Evolutionary conservation across 2,113 vertebrate species (phyloP), one percentile per base, ranked within the genome.

Genomic region (Physeter macrocephalus): DNA sequence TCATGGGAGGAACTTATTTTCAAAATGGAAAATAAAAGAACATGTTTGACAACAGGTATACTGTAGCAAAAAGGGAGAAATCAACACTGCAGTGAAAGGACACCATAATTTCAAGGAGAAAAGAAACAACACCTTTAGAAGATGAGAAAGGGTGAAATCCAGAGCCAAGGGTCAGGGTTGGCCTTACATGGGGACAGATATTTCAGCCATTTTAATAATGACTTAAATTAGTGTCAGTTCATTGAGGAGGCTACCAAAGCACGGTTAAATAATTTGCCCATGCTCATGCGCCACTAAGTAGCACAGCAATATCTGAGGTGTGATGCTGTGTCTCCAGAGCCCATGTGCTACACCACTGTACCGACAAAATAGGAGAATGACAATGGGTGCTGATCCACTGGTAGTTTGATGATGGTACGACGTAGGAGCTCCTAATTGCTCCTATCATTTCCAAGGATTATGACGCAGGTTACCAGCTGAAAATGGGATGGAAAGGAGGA

Each of bases 21-120:
- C 46, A 62, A 82, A 89, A 85, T 74, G 46, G 11, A 93, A 93
- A 90, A 67, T 31, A n/a, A 91, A 83, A 93, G 80, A 93, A 57
- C 49, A 75, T 31, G 9, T 77, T 57, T 87, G 34, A 41, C 18
- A 61, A 36, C 62, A 27, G 27, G 23, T 85, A 31, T 57, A 67
- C 49, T 80, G 5, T 46, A 54, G 54, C 54, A 4, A 64, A 95
- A 90, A 41, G 66, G 59, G 78, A 64, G 36, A 71, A 57, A 71
- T 87, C 67, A 87, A 82, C 9, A 61, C 46, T 52, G 74, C 41
- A 49, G 41, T 88, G 39, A 87, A 80, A 62, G 31, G 25, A 95
- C 31, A 43, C 31, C 61, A 64, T 74, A 80, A 57, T 57, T 80
- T 80, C 34, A 69, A 62, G 43, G 74, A 54, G 62, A 36, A 87